A percentile compares a stretch with the other conserved stretches of the same genome.
Evolutionary conservation across 2,113 vertebrate species (phyloP).

Genomic region (Coptodon rendalli): DNA sequence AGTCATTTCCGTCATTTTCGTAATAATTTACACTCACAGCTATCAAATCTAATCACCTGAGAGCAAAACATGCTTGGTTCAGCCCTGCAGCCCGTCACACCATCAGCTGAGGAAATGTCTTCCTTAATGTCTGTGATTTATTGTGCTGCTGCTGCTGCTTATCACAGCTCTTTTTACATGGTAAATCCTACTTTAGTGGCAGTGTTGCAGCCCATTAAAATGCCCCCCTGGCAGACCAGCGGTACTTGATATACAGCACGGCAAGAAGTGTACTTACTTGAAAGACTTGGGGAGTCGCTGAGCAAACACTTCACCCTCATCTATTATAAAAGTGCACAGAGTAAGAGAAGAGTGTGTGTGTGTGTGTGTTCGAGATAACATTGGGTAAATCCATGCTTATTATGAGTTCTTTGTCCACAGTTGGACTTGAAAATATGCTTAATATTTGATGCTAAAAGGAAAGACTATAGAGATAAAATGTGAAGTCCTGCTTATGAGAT

Average conservation of each 20-base stretch:
- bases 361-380: not conserved
- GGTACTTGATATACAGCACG: slow-evolving; percentile 40
- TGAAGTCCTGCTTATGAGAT: not conserved
- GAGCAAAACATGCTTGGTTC: not conserved
- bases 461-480: not conserved
- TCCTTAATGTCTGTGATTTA: slow-evolving; percentile 45
- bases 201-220: slow-evolving; percentile 48
- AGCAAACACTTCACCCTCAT: slow-evolving; percentile 59
- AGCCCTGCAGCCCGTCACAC: not conserved
- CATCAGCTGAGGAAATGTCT: not conserved
- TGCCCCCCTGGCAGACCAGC: slow-evolving; percentile 26
- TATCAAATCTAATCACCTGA: not conserved
- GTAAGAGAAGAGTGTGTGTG: not conserved
- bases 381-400: not conserved
- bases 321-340: slow-evolving; percentile 42
- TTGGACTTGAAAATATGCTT: not conserved
- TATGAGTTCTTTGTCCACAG: not conserved
- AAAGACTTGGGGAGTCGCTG: slow-evolving; percentile 47
- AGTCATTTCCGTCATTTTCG: not conserved
- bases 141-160: slow-evolving; percentile 39
- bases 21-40: not conserved
- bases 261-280: slow-evolving; percentile 33
- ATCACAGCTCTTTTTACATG: slow-evolving; percentile 58
- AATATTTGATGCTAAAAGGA: not conserved
- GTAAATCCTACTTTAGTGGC: slow-evolving; percentile 57